Evolutionary conservation across 2,113 vertebrate genomes (phyloP), one percentile per base, ranked within the genome.

Genomic region (Nerophis lumbriciformis): DNA sequence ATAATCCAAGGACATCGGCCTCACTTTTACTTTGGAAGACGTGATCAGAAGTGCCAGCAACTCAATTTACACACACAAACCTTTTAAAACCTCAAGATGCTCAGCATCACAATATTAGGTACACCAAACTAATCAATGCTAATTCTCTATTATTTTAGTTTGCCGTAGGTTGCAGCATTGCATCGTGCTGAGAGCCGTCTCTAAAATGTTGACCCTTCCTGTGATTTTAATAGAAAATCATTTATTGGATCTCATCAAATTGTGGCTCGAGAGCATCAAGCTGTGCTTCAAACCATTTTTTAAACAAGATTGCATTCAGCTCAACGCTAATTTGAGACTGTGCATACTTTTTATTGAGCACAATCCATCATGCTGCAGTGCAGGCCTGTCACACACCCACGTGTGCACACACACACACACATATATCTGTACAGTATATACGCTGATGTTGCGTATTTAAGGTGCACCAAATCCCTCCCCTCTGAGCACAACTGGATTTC

Each of bases 1-100:
- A 62, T 42, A 42, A 54, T 1, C 28, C 61, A 75, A 61, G 67
- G 79, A 64, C 67, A 61, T 42, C 38, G 19, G 2, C 9, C 50
- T 49, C 15, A 1, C 68, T 67, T 73, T 53, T n/a, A 47, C 21
- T 15, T 42, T 54, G 51, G 39, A 42, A 6, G 8, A 39, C 39
- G 39, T 42, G n/a, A 14, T 71, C 35, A 15, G 35, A 73, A 54
- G 39, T 8, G 39, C 39, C 39, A 42, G 39, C 39, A 9, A 9
- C 39, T 42, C 39, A 42, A 42, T 9, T 42, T 42, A 42, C 39
- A 42, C 39, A 42, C 39, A 42, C 39, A 42, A 8, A 8, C 39
- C 28, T 28, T 28, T 9, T 42, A 42, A 42, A 2, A 42, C 39
- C 39, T 42, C 10, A 3, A 42, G 8, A 42, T 6, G 39, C 39